phyloP scores from a whole-genome alignment of 1,140 invertebrate species.

The Drosophila sturtevanti region DNA sequence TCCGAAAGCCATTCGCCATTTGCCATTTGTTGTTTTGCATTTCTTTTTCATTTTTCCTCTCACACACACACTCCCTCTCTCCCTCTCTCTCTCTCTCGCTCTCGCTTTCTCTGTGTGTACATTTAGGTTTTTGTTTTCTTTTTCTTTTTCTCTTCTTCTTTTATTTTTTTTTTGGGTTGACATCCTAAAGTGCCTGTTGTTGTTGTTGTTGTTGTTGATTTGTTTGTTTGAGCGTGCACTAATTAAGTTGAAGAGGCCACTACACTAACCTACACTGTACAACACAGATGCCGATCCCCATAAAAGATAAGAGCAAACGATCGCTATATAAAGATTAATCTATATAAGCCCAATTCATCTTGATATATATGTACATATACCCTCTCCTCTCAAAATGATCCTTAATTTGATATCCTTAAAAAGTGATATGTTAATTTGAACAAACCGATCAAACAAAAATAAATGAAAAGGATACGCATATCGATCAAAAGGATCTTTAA shows the following conservation, averaged over 20 bases:
- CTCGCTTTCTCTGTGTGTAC: background rate
- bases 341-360: too few relatives aligned
- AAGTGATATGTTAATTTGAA: too few relatives aligned
- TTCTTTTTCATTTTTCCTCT: constrained; percentile 13
- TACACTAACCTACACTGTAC: constrained; percentile 16
- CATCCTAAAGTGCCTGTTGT: constrained; percentile 61
- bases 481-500: too few relatives aligned
- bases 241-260: constrained; percentile 68
- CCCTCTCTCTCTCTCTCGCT: constrained; percentile 2
- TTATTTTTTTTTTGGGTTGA: constrained; percentile 41
- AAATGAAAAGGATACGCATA: too few relatives aligned
- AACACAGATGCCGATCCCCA: constrained; percentile 33
- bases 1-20: constrained; percentile 33
- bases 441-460: too few relatives aligned
- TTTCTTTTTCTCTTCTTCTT: constrained; percentile 13
- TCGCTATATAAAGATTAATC: background rate
- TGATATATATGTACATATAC: too few relatives aligned
- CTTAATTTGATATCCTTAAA: too few relatives aligned
- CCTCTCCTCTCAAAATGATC: background rate
- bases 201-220: constrained; percentile 50
- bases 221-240: constrained; percentile 67
- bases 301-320: constrained; percentile 43
- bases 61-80: too few relatives aligned
- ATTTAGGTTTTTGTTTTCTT: background rate
- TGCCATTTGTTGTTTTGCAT: constrained; percentile 38